Evolutionary conservation across 2,797 vertebrate species (phyloP).

Genomic region (Anguilla obscura): DNA sequence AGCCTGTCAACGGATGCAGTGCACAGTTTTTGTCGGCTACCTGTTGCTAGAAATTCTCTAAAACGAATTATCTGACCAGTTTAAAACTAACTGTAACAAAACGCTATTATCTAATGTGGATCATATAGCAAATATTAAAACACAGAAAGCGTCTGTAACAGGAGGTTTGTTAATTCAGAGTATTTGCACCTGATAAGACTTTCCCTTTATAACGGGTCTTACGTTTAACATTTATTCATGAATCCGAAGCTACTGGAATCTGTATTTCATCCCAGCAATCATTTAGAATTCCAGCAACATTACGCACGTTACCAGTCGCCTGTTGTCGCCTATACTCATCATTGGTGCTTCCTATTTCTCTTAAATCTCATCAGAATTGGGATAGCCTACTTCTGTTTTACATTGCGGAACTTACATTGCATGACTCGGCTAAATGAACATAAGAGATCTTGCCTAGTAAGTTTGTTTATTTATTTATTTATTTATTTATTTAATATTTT

Average conservation of each 20-base stretch:
- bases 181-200: neutral
- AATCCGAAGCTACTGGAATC: neutral
- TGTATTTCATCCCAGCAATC: neutral
- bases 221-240: neutral
- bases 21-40: neutral
- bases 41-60: neutral
- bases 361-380: neutral
- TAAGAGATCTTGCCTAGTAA: neutral
- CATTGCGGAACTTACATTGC: neutral
- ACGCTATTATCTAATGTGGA: neutral
- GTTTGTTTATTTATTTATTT: neutral
- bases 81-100: neutral
- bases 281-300: neutral
- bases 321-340: neutral
- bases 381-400: neutral
- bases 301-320: neutral
- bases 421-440: neutral
- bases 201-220: neutral
- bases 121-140: neutral
- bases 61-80: neutral
- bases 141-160: neutral
- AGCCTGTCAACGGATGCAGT: neutral
- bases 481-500: too few species aligned
- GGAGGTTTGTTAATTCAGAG: neutral
- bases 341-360: neutral